phyloP scores from a whole-genome alignment of 2,888 invertebrate species.

The Pachymerium ferrugineum region DNA sequence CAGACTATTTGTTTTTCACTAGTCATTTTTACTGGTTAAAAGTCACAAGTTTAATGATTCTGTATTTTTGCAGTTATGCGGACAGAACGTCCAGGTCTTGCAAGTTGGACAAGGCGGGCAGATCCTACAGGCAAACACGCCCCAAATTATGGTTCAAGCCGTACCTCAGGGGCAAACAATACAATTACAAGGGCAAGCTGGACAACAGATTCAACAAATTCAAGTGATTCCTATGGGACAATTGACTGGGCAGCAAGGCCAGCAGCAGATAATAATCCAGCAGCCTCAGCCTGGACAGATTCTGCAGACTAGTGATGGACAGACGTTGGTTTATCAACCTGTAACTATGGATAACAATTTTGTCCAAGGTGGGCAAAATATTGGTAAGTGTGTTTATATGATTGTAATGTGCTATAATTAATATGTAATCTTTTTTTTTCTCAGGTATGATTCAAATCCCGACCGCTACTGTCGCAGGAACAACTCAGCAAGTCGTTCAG shows the following conservation, averaged over 20 bases:
- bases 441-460: slow-evolving; percentile 70
- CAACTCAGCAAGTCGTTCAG: slow-evolving; percentile 35
- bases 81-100: slow-evolving; percentile 48
- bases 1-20: slow-evolving; percentile 7
- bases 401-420: slow-evolving; percentile 12
- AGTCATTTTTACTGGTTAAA: not conserved
- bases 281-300: slow-evolving; percentile 56
- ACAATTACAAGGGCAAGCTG: slow-evolving; percentile 55
- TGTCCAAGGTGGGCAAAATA: slow-evolving; percentile 35
- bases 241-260: slow-evolving; percentile 35
- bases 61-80: slow-evolving; percentile 49
- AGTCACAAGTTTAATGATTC: slow-evolving; percentile 41
- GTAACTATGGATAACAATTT: slow-evolving; percentile 53
- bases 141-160: slow-evolving; percentile 66
- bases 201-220: slow-evolving; percentile 62
- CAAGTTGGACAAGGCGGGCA: slow-evolving; percentile 39
- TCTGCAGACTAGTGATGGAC: slow-evolving; percentile 86
- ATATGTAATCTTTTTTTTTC: slow-evolving; percentile 45
- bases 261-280: slow-evolving; percentile 57
- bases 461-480: slow-evolving; percentile 46
- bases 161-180: slow-evolving; percentile 57
- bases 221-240: slow-evolving; percentile 62
- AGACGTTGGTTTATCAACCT: slow-evolving; percentile 85
- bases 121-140: slow-evolving; percentile 40
- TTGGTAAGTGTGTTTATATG: not conserved